Conservation (phyloP, 2,888 invertebrate genomes). For the Pyrgus malvae region DNA sequence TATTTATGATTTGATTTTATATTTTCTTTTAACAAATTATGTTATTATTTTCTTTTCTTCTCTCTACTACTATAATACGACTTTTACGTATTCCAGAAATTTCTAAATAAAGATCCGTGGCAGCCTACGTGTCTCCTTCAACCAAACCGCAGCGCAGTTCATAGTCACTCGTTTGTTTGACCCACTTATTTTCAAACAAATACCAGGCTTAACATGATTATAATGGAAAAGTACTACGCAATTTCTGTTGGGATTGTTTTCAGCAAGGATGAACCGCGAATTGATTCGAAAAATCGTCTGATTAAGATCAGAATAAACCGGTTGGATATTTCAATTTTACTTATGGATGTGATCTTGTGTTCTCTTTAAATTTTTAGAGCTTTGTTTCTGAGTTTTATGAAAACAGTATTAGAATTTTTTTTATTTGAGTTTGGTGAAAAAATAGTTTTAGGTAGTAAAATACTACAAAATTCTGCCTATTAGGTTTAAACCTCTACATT, state of each 20-base stretch:
- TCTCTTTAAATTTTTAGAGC: not conserved
- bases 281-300: constrained; percentile 24
- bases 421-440: too few species aligned
- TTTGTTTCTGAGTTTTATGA: too few species aligned
- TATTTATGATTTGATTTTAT: too few species aligned
- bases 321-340: not conserved
- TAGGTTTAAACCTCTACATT: too few species aligned
- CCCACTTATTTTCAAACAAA: constrained; percentile 48
- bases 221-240: constrained; percentile 27
- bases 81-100: too few species aligned
- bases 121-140: constrained; percentile 15
- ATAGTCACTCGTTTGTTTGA: constrained; percentile 39
- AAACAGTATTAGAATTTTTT: too few species aligned
- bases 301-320: constrained; percentile 11
- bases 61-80: too few species aligned
- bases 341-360: constrained; percentile 5
- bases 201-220: constrained; percentile 26
- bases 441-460: too few species aligned
- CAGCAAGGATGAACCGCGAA: constrained; percentile 21
- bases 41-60: too few species aligned
- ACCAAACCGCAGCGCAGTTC: constrained; percentile 13
- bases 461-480: too few species aligned
- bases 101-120: too few species aligned
- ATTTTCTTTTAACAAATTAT: too few species aligned
- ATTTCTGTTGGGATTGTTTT: constrained; percentile 24